These are phyloP conservation scores for Callopanchax toddi DNA, from an alignment of 2,113 vertebrate species.

Conservation along the genomic window DNA sequence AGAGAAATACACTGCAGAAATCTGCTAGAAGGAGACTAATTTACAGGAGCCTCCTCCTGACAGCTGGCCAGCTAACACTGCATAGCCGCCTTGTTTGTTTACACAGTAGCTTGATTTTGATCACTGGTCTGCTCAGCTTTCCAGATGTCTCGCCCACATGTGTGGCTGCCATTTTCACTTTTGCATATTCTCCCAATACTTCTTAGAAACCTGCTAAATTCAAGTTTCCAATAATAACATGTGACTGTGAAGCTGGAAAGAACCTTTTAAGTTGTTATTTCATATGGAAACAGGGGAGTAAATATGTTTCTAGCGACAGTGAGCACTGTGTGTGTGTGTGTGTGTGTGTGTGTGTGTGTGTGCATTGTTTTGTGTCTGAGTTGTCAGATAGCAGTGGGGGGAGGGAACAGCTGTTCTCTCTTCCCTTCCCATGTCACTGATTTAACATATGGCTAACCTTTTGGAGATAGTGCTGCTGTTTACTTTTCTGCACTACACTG, in stretches of 20 bases:
- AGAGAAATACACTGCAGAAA: conserved; percentile 28
- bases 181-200: neutral
- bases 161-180: conserved; percentile 30
- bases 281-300: conserved; percentile 16
- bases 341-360: conserved; percentile 6
- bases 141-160: conserved; percentile 70
- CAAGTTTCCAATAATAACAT: conserved; percentile 1
- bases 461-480: conserved; percentile 76
- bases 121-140: conserved; percentile 67
- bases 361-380: conserved; percentile 26
- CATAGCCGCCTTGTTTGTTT: conserved; percentile 61
- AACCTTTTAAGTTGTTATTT: conserved; percentile 1
- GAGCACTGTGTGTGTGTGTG: neutral
- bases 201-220: neutral
- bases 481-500: conserved; percentile 69
- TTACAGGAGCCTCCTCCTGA: conserved; percentile 44
- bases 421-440: conserved; percentile 64
- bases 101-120: conserved; percentile 67
- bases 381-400: conserved; percentile 51
- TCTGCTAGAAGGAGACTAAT: conserved; percentile 39
- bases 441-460: conserved; percentile 81
- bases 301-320: conserved; percentile 17
- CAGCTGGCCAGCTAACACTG: conserved; percentile 60
- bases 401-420: conserved; percentile 57
- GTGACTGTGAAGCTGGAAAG: neutral